phyloP scores from a whole-genome alignment of 2,797 vertebrate species.

The Schizothorax lantsangensis region DNA sequence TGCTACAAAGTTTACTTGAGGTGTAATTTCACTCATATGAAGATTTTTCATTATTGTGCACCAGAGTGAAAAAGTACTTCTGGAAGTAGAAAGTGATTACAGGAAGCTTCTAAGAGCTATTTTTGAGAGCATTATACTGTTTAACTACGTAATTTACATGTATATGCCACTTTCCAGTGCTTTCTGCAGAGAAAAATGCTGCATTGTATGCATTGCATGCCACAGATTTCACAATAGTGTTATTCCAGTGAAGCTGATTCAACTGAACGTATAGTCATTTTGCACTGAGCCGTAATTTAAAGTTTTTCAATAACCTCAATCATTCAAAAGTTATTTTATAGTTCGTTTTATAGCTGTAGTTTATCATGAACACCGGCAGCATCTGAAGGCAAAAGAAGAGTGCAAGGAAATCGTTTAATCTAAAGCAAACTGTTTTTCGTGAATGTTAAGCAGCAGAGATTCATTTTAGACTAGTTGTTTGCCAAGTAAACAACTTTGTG shows the following conservation, averaged over 20 bases:
- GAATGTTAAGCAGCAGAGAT: slow-evolving; percentile 15
- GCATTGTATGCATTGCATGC: neutral
- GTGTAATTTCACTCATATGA: neutral
- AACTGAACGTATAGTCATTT: neutral
- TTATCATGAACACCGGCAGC: neutral
- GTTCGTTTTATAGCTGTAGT: neutral
- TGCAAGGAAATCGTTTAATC: neutral
- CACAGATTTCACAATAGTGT: slow-evolving; percentile 8
- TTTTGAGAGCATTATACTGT: neutral
- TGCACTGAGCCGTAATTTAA: neutral
- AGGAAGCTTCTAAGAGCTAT: neutral
- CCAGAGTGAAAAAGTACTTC: neutral
- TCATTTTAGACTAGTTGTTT: slow-evolving; percentile 8
- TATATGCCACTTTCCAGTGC: neutral
- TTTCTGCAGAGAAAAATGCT: neutral
- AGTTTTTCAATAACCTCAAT: neutral
- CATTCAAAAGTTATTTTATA: neutral
- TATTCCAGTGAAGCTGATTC: neutral
- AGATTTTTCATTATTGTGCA: neutral
- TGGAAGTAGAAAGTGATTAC: slow-evolving; percentile 21
- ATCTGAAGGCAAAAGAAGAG: neutral
- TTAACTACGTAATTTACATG: neutral
- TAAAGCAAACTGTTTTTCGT: neutral
- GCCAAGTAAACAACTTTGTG: slow-evolving; percentile 20
- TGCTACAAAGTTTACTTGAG: neutral